Conservation (phyloP, 92 coral and sea anemone species). For the Nematostella vectensis region DNA sequence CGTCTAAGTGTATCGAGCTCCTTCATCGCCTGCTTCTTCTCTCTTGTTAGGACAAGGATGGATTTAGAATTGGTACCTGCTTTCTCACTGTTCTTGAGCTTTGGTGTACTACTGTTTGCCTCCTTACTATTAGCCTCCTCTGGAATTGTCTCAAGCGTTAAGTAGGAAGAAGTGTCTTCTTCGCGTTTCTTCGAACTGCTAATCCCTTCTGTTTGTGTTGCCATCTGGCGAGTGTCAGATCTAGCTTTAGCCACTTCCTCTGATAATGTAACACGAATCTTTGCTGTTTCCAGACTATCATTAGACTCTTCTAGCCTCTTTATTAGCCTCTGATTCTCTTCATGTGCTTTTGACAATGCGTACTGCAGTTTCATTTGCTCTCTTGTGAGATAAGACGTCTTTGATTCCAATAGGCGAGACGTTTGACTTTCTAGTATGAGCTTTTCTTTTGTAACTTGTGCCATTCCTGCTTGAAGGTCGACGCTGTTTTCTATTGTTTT, state of each 20-base stretch:
- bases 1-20: slow-evolving; percentile 40
- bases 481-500: not conserved
- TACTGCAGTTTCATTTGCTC: slow-evolving; percentile 47
- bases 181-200: not conserved
- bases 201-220: slow-evolving; percentile 12
- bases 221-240: slow-evolving; percentile 7
- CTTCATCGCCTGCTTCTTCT: slow-evolving; percentile 33
- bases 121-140: not conserved
- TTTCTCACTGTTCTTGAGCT: too few relatives aligned
- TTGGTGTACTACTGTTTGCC: not conserved
- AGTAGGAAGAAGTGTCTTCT: too few relatives aligned
- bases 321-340: slow-evolving; percentile 31
- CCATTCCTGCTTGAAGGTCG: slow-evolving; percentile 11
- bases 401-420: slow-evolving; percentile 39
- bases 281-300: slow-evolving; percentile 26
- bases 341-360: slow-evolving; percentile 38
- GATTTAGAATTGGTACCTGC: slow-evolving; percentile 21
- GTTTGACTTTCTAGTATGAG: slow-evolving; percentile 57
- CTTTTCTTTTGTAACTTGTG: slow-evolving; percentile 57
- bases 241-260: slow-evolving; percentile 22
- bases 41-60: slow-evolving; percentile 28
- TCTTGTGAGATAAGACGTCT: slow-evolving; percentile 49
- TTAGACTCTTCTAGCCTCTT: slow-evolving; percentile 44
- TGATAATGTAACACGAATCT: slow-evolving; percentile 23
- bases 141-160: not conserved